Percentiles rank a stretch among this genome's conserved stretches.
These are phyloP conservation scores for Lomographa bimaculata DNA, from an alignment of 2,888 invertebrate species.

Conservation along the genomic window DNA sequence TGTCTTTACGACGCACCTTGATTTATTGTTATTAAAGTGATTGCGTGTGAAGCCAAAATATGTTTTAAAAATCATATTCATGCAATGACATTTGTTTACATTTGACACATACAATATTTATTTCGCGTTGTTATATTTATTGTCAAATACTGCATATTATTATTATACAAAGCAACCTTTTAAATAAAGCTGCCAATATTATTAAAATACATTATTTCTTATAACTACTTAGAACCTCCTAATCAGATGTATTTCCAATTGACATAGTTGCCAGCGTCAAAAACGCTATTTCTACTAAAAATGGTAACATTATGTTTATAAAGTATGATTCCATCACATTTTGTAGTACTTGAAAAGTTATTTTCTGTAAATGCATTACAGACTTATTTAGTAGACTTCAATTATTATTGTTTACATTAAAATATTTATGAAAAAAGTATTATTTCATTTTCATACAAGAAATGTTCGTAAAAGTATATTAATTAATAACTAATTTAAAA, in stretches of 20 bases:
- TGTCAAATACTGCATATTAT: constrained; percentile 23
- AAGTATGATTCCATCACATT: constrained; percentile 30
- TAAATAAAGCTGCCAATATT: constrained; percentile 17
- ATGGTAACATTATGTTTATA: constrained; percentile 48
- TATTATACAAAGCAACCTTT: constrained; percentile 2
- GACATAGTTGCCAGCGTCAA: constrained; percentile 30
- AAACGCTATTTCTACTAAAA: constrained; percentile 27
- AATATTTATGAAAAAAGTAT: constrained; percentile 1
- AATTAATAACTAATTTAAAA: too few relatives aligned
- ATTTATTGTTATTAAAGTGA: too few relatives aligned
- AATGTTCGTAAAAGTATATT: too few relatives aligned
- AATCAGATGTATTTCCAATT: constrained; percentile 19
- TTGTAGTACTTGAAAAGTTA: constrained; percentile 22
- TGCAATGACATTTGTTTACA: too few relatives aligned
- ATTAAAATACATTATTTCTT: background rate
- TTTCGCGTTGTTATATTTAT: too few relatives aligned
- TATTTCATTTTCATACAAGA: too few relatives aligned
- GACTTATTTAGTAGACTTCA: background rate
- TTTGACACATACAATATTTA: too few relatives aligned
- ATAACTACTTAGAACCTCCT: constrained; percentile 1
- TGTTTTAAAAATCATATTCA: too few relatives aligned
- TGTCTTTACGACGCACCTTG: too few relatives aligned
- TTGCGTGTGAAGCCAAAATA: too few relatives aligned
- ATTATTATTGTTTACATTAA: background rate
- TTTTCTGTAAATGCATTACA: constrained; percentile 23